Percentiles rank a stretch among this genome's conserved stretches.
These are phyloP conservation scores for Peromyscus eremicus DNA, from an alignment of 2,797 vertebrate genomes.

Conservation along the genomic window DNA sequence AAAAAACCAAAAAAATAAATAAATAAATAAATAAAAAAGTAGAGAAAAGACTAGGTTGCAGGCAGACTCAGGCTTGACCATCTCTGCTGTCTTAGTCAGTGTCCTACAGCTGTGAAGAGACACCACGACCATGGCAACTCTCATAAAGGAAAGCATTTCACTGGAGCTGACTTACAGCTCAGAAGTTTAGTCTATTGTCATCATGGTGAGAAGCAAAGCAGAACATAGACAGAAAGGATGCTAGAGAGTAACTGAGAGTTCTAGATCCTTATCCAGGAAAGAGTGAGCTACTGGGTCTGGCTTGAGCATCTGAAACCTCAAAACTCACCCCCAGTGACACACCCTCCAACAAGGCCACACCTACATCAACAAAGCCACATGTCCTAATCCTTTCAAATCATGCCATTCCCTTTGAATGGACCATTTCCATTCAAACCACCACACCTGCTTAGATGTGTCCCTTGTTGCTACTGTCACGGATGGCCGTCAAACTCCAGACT, in stretches of 20 bases:
- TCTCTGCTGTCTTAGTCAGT: background rate
- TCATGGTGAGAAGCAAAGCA: background rate
- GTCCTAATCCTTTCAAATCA: background rate
- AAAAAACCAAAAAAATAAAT: too few species aligned
- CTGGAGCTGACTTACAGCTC: background rate
- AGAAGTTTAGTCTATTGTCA: background rate
- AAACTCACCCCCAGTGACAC: background rate
- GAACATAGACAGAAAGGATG: background rate
- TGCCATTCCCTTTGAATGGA: too few species aligned
- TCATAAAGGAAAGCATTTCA: background rate
- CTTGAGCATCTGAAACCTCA: background rate
- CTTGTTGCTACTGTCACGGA: background rate
- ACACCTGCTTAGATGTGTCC: background rate
- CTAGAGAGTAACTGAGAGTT: background rate
- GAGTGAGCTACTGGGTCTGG: background rate
- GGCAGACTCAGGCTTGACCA: background rate
- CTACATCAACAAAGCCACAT: background rate
- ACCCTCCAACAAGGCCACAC: background rate
- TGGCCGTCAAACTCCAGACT: background rate
- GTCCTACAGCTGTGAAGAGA: background rate
- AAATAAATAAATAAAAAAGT: background rate
- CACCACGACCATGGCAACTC: background rate
- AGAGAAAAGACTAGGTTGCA: background rate
- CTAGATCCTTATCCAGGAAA: background rate
- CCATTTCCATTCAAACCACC: background rate